phyloP scores from a whole-genome alignment of 2,113 vertebrate species.

The Eudyptes chrysolophus region DNA sequence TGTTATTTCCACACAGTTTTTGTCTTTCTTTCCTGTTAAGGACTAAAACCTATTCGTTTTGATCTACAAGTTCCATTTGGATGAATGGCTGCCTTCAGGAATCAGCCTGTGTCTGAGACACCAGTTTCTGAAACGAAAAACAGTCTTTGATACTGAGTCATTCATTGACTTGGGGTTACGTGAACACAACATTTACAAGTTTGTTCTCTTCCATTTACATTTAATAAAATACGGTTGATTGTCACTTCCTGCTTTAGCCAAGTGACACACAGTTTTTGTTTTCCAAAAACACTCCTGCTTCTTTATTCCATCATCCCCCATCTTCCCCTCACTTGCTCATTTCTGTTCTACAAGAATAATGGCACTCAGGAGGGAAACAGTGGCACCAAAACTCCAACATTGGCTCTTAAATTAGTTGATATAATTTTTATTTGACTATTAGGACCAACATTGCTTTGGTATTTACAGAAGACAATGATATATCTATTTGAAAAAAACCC shows the following conservation, averaged over 20 bases:
- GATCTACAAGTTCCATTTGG: not conserved
- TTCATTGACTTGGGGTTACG: not conserved
- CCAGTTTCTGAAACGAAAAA: not conserved
- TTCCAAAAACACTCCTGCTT: not conserved
- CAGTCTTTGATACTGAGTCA: not conserved
- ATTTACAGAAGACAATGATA: not conserved
- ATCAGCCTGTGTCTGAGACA: not conserved
- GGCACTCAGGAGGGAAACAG: not conserved
- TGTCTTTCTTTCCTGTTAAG: not conserved
- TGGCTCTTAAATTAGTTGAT: not conserved
- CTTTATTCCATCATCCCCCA: not conserved
- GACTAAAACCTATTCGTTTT: not conserved
- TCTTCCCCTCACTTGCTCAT: not conserved
- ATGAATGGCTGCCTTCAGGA: not conserved
- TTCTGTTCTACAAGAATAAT: not conserved
- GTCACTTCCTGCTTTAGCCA: not conserved
- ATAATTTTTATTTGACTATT: not conserved
- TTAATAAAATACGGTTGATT: constrained; percentile 10
- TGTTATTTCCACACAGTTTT: not conserved
- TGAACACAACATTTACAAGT: not conserved
- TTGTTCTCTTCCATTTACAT: not conserved
- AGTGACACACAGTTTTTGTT: not conserved
- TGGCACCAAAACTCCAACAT: not conserved
- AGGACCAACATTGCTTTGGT: not conserved
- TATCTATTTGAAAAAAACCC: not conserved